Conservation (phyloP, 2,797 vertebrate species). For the Betta splendens region DNA sequence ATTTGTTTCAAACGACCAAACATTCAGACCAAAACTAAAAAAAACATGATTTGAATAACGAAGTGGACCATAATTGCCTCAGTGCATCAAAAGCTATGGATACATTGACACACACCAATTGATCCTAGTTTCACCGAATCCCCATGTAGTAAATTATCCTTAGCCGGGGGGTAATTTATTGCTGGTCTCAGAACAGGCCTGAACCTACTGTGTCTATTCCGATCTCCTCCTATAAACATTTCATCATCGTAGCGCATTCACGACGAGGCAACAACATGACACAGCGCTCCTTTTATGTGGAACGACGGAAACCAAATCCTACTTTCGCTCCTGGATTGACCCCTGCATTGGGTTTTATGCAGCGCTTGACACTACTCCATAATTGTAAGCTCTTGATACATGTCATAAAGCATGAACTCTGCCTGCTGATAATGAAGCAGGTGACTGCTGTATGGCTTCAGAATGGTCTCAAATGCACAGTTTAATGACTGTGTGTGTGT, state of each 20-base stretch:
- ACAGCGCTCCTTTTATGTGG: constrained; percentile 8
- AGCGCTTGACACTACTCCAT: constrained; percentile 68
- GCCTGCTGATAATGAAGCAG: constrained; percentile 90
- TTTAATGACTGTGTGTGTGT: constrained; percentile 81
- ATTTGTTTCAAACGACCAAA: constrained; percentile 10
- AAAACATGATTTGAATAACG: constrained; percentile 12
- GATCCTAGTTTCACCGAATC: constrained; percentile 13
- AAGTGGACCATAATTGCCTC: constrained; percentile 4
- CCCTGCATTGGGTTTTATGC: constrained; percentile 49
- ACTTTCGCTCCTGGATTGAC: constrained; percentile 26
- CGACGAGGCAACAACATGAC: constrained; percentile 29
- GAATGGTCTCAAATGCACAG: constrained; percentile 85
- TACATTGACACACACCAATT: constrained; percentile 14
- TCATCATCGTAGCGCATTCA: too few relatives aligned
- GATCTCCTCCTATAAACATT: too few relatives aligned
- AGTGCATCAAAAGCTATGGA: constrained; percentile 15
- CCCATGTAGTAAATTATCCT: constrained; percentile 17
- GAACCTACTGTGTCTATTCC: constrained; percentile 55
- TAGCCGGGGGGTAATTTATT: constrained; percentile 38
- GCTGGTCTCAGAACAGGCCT: constrained; percentile 34
- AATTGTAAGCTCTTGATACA: constrained; percentile 77
- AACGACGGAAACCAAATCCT: too few relatives aligned
- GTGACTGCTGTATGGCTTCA: constrained; percentile 80
- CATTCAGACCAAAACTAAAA: constrained; percentile 5
- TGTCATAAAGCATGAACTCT: constrained; percentile 82